These are phyloP conservation scores for Opisthograptis luteolata DNA, from an alignment of 2,888 invertebrate species.

Conservation along the genomic window DNA sequence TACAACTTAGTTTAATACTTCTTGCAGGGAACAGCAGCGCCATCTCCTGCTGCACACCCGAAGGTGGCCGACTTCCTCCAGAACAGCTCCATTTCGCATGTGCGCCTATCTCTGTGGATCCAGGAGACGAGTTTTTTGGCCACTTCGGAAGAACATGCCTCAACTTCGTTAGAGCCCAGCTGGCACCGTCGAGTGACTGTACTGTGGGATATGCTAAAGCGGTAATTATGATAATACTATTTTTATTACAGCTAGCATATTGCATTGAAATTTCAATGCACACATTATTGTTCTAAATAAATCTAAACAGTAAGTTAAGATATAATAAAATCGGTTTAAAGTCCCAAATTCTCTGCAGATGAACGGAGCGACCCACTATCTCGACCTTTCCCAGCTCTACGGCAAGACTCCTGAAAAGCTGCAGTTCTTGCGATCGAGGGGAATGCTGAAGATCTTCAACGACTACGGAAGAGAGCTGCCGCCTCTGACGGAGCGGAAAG, in stretches of 20 bases:
- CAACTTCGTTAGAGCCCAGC: conserved; percentile 88
- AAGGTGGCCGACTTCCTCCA: conserved; percentile 82
- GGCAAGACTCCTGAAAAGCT: conserved; percentile 86
- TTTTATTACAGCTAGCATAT: neutral
- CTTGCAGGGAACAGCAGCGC: conserved; percentile 86
- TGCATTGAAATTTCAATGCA: no score
- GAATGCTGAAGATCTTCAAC: conserved; percentile 86
- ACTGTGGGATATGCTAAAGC: conserved; percentile 88
- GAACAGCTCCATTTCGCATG: conserved; percentile 87
- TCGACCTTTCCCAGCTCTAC: conserved; percentile 90
- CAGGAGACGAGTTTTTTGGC: conserved; percentile 85
- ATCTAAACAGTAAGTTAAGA: no score
- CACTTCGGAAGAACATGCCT: conserved; percentile 86
- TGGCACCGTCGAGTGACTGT: conserved; percentile 87
- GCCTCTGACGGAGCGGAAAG: conserved; percentile 86
- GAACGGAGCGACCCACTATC: conserved; percentile 89
- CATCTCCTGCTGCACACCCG: conserved; percentile 88
- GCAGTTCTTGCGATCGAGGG: conserved; percentile 85
- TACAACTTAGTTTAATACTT: neutral
- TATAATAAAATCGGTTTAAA: neutral
- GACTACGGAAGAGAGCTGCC: conserved; percentile 87
- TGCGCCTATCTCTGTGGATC: conserved; percentile 85
- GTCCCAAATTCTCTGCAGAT: conserved; percentile 69
- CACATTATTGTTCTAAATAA: no score
- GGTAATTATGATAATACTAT: conserved; percentile 58